Conservation (phyloP, 2,888 invertebrate species). For the Cylindroiulus punctatus region DNA sequence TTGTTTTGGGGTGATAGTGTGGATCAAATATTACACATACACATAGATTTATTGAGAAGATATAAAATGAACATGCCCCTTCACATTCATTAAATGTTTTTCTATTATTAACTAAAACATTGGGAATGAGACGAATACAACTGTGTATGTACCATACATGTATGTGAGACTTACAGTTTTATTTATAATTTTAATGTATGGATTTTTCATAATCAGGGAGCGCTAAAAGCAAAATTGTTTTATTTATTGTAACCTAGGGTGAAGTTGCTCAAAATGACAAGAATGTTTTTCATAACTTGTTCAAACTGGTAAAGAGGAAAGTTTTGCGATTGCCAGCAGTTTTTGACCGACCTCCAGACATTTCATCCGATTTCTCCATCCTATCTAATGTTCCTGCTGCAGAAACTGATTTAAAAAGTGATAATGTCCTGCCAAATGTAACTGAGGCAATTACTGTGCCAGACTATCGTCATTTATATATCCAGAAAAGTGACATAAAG, state of each 20-base stretch:
- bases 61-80: too few species aligned
- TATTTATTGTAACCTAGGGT: neutral
- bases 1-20: neutral
- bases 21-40: neutral
- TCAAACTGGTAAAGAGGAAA: conserved; percentile 37
- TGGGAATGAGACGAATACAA: too few species aligned
- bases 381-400: neutral
- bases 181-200: too few species aligned
- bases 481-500: conserved; percentile 29
- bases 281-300: conserved; percentile 47
- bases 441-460: neutral
- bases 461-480: conserved; percentile 51
- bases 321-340: neutral
- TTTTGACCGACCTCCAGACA: neutral
- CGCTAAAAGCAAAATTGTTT: too few species aligned
- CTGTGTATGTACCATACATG: too few species aligned
- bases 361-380: neutral
- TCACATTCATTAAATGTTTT: too few species aligned
- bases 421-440: neutral
- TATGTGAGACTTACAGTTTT: too few species aligned
- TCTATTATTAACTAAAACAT: too few species aligned
- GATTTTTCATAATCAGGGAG: too few species aligned
- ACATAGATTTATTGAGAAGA: too few species aligned
- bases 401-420: neutral
- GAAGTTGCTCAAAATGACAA: neutral